Percentiles rank a stretch among this genome's conserved stretches.
phyloP scores from a whole-genome alignment of 2,113 vertebrate species.

The Callocephalon fimbriatum region DNA sequence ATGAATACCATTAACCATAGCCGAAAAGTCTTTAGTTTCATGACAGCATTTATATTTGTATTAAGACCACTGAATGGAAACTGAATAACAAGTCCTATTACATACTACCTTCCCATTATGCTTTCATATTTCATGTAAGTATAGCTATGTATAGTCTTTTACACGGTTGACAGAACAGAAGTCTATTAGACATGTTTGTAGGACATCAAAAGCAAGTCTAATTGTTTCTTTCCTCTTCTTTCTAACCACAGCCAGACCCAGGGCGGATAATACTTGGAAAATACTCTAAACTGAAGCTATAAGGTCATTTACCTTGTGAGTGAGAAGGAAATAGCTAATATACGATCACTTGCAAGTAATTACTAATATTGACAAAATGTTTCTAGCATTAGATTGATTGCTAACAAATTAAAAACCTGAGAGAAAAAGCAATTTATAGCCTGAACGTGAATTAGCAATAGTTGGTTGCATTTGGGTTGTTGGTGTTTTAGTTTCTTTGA shows the following conservation, averaged over 20 bases:
- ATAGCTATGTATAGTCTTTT: accelerated
- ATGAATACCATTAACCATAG: neutral
- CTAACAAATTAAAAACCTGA: neutral
- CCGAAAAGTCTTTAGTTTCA: neutral
- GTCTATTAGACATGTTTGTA: neutral
- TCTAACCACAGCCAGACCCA: neutral
- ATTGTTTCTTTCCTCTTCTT: neutral
- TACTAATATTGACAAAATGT: neutral
- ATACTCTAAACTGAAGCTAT: neutral
- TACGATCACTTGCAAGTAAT: neutral
- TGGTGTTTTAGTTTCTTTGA: neutral
- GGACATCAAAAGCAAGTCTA: neutral
- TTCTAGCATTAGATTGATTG: neutral
- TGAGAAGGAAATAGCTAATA: neutral
- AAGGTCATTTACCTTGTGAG: neutral
- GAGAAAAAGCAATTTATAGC: neutral
- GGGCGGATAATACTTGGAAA: neutral
- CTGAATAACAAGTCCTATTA: neutral
- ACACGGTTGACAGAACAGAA: neutral
- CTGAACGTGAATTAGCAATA: neutral
- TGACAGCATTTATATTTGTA: neutral
- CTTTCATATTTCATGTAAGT: neutral
- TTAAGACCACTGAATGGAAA: neutral
- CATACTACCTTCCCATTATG: neutral
- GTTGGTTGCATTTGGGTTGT: neutral